phyloP scores from a whole-genome alignment of 2,113 vertebrate genomes.

The Oreochromis tanganicae region DNA sequence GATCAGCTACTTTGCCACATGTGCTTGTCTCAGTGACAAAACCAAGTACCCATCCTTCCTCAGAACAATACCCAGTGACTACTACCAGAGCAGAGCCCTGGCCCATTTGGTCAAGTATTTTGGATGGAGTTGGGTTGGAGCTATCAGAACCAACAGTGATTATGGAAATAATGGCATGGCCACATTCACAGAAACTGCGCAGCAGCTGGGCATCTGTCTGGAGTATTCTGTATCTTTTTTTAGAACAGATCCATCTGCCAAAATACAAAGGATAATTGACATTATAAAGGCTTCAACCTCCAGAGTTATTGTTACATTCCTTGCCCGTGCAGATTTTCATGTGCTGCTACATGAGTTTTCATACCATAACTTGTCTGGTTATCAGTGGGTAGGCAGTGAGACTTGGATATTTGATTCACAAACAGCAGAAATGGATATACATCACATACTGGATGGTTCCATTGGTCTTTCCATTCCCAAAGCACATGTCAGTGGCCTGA shows the following conservation, averaged over 20 bases:
- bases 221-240: no score
- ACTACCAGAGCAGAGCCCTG: constrained; percentile 59
- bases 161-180: background rate
- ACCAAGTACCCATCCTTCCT: no score
- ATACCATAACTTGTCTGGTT: constrained; percentile 62
- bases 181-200: no score
- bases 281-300: constrained; percentile 59
- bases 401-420: constrained; percentile 65
- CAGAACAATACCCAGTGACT: background rate
- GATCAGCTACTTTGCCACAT: no score
- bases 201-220: no score
- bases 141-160: constrained; percentile 1
- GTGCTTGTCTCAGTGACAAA: no score
- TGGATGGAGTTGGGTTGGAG: constrained; percentile 68
- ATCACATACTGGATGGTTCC: constrained; percentile 61
- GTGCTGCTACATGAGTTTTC: constrained; percentile 48
- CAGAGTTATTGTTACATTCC: constrained; percentile 61
- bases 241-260: no score
- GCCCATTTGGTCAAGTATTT: constrained; percentile 62
- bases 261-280: constrained; percentile 26
- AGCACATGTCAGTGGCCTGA: background rate
- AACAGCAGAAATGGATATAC: constrained; percentile 30
- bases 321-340: constrained; percentile 53
- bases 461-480: constrained; percentile 65
- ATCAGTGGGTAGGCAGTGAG: constrained; percentile 75